Evolutionary conservation across 2,888 invertebrate species (phyloP), one percentile per base, ranked within the genome.

Genomic region (Tanytarsus gracilentus): DNA sequence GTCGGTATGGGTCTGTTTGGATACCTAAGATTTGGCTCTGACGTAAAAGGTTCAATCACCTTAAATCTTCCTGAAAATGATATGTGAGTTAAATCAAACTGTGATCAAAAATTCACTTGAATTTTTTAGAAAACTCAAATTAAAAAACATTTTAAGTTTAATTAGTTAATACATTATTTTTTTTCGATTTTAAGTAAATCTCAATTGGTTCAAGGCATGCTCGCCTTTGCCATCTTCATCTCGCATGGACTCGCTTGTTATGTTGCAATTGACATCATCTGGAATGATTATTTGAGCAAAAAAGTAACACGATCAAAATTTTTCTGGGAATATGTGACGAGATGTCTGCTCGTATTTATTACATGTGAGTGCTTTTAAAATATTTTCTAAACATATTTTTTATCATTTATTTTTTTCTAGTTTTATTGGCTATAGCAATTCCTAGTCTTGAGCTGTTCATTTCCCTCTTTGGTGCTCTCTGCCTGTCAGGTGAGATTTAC

Each of bases 221-320:
- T 89, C 51, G 86, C 89, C 0, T 74, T 86, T 64, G 84, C 89
- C 0, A 93, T 98, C 65, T 94, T 86, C 74, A 83, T 96, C 60
- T 90, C 95, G 0, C 97, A 97, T 71, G 88, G 88, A 0, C 77
- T 98, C 30, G 95, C 96, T 68, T 90, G 94, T 72, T 98, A 96
- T 73, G 97, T 98, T 2, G 95, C 97, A 6, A 86, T 96, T 66
- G 89, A 91, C 68, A 92, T 98, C 65, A 78, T 89, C 49, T 95
- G 94, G 92, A 91, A 88, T 67, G 83, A 85, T 61, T 88, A 85
- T 70, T 74, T 87, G 7, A 73, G 76, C 14, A 76, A 78, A 7
- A 77, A 74, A 64, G 73, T 86, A 48, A 79, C 80, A 51, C 76
- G 79, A 4, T 77, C 77, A 64, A 79, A 81, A 63, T 44, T 80